Evolutionary conservation across 2,888 invertebrate species (phyloP), one percentile per base, ranked within the genome.

Genomic region (Pachymerium ferrugineum): DNA sequence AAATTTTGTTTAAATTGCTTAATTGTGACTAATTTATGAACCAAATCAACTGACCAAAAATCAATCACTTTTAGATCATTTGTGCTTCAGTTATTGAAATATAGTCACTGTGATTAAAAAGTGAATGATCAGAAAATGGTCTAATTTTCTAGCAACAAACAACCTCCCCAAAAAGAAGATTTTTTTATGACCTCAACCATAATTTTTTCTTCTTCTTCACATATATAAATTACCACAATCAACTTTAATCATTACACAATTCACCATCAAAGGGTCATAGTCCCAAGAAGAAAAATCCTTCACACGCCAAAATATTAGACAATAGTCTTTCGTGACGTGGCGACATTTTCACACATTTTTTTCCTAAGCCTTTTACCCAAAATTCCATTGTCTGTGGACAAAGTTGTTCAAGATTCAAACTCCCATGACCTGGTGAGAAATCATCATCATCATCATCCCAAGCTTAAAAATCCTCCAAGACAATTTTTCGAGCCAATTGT

Each of bases 401-500:
- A 54, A 54, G 54, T 54, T 54, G 22, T 22, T 54, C 25, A 6
- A 22, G 54, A 54, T 54, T 54, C 54, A 54, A 54, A 54, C 54
- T 54, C 54, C 54, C 54, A 54, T 54, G 54, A 54, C 54, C 54
- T 54, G 54, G 5, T 54, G 25, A 25, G 28, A 54, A 54, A 54
- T 54, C 54, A 54, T 47, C 19, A 47, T 47, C 47, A 47, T 54
- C 47, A 47, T 47, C 47, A 42, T 42, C 42, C 54, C 54, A 22
- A 25, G 25, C 28, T 54, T 25, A 25, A 54, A 25, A 22, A 25
- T 54, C 28, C 28, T 25, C 54, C 28, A 25, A 54, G 54, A 54
- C 54, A 54, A 54, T 54, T 54, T 54, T 54, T 47, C 25, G 25
- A 54, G 54, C 54, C n/a, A 54, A 54, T 54, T 54, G 54, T 54